Conservation (phyloP, 2,888 invertebrate species). For the Leucoptera coffeella region DNA sequence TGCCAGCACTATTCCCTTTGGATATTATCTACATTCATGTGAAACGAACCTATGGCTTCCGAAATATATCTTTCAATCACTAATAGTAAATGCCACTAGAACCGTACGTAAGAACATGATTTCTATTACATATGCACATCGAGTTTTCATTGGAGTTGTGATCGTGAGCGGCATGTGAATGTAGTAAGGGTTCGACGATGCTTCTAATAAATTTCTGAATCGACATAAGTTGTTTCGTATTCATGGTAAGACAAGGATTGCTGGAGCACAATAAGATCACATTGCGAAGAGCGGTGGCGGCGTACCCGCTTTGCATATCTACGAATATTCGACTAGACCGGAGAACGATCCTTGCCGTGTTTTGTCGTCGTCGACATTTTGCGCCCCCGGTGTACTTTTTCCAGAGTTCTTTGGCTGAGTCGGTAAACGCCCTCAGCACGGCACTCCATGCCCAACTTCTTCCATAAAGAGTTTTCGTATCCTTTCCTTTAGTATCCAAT, state of each 20-base stretch:
- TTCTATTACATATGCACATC: conserved; percentile 3
- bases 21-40: too few relatives aligned
- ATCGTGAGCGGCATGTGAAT: conserved; percentile 23
- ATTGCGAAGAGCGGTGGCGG: conserved; percentile 23
- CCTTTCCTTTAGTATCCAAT: conserved; percentile 40
- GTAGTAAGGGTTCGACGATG: conserved; percentile 7
- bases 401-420: conserved; percentile 12
- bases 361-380: conserved; percentile 22
- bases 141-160: conserved; percentile 1
- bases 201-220: conserved; percentile 47
- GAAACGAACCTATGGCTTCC: too few relatives aligned
- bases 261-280: conserved; percentile 44
- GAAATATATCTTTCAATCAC: too few relatives aligned
- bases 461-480: conserved; percentile 40
- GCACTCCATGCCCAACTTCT: conserved; percentile 34
- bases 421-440: conserved; percentile 27
- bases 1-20: too few relatives aligned
- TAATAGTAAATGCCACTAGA: too few relatives aligned
- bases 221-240: conserved; percentile 43
- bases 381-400: conserved; percentile 16
- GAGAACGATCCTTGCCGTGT: conserved; percentile 4
- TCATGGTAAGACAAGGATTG: conserved; percentile 20
- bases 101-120: too few relatives aligned
- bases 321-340: conserved; percentile 14
- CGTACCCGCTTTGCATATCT: conserved; percentile 37